Evolutionary conservation across 2,797 vertebrate genomes (phyloP).

Genomic region (Strix occidentalis): DNA sequence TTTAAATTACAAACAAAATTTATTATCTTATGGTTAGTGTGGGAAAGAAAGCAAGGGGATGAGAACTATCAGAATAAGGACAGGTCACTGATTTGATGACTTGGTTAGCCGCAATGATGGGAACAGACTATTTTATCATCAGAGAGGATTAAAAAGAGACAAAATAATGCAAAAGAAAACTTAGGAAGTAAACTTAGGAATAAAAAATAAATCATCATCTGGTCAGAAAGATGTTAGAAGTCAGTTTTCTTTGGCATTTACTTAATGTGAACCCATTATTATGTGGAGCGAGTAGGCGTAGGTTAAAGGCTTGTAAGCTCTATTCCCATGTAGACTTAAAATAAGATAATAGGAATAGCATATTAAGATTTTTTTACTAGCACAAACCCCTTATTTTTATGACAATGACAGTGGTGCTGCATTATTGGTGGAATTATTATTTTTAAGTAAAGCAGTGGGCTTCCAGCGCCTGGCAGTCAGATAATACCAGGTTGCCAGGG

Average conservation of each 20-base stretch:
- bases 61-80: neutral
- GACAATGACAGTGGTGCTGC: neutral
- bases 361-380: neutral
- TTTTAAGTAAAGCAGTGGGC: neutral
- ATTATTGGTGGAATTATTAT: neutral
- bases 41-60: conserved; percentile 10
- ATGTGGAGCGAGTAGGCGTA: conserved; percentile 10
- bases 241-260: conserved; percentile 55
- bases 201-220: conserved; percentile 34
- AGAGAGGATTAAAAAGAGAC: conserved; percentile 30
- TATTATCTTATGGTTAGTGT: neutral
- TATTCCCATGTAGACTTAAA: conserved; percentile 20
- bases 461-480: neutral
- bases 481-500: neutral
- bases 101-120: neutral
- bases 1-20: neutral
- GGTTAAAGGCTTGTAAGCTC: conserved; percentile 13
- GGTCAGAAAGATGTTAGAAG: neutral
- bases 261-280: conserved; percentile 7
- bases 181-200: conserved; percentile 4
- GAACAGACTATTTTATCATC: conserved; percentile 12
- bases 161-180: conserved; percentile 20
- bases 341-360: neutral
- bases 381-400: neutral
- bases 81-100: neutral